phyloP scores from a whole-genome alignment of 2,888 invertebrate genomes.

The Harpalus rufipes region DNA sequence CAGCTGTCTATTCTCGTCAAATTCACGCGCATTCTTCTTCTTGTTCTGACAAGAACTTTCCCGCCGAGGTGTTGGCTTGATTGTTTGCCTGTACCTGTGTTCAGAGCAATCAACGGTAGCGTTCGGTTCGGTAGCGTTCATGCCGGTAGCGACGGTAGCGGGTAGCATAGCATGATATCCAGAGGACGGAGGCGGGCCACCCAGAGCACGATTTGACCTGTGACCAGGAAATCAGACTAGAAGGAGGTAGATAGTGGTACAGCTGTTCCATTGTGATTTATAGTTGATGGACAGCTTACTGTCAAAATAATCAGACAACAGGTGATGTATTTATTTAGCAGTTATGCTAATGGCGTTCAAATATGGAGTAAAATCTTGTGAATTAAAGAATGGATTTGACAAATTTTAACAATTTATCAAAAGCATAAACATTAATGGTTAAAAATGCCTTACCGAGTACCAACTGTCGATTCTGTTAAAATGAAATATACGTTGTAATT shows the following conservation, averaged over 20 bases:
- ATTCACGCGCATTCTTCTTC: too few species aligned
- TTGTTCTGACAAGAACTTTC: too few species aligned
- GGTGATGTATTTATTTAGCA: not conserved
- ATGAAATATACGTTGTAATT: too few species aligned
- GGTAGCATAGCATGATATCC: not conserved
- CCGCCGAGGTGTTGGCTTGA: constrained; percentile 9
- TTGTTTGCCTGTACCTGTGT: constrained; percentile 20
- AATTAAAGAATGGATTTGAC: too few species aligned
- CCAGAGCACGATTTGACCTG: constrained; percentile 32
- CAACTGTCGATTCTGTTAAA: too few species aligned
- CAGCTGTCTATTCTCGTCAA: not conserved
- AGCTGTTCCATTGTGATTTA: constrained; percentile 6
- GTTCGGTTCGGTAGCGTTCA: constrained; percentile 49
- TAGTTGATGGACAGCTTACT: not conserved
- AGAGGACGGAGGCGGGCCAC: constrained; percentile 28
- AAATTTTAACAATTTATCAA: too few species aligned
- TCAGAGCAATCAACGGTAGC: too few species aligned
- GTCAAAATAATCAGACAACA: not conserved
- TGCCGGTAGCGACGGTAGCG: constrained; percentile 45
- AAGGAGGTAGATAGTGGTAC: not conserved
- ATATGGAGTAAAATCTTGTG: too few species aligned
- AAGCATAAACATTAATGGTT: too few species aligned
- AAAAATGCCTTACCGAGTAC: too few species aligned
- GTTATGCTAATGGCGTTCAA: too few species aligned
- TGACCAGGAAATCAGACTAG: constrained; percentile 27